These are phyloP conservation scores for Pristiophorus japonicus DNA, from an alignment of 2,113 vertebrate species.

Conservation along the genomic window DNA sequence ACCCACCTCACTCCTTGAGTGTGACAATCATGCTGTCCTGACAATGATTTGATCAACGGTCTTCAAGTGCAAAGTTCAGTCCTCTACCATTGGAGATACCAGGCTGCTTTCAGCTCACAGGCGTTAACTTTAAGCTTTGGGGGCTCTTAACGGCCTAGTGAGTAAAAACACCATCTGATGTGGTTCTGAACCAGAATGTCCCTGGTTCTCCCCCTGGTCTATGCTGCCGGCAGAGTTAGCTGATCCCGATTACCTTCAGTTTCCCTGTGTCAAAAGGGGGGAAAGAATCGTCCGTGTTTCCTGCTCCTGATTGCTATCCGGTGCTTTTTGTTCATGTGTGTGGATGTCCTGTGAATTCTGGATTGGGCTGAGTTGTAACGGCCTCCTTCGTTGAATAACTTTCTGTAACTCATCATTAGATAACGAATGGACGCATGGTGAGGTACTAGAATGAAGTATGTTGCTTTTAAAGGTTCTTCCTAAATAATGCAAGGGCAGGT, in stretches of 20 bases:
- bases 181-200: not conserved
- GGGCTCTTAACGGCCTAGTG: not conserved
- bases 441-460: not conserved
- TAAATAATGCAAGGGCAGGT: too few species aligned
- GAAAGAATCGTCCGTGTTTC: not conserved
- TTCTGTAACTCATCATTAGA: not conserved
- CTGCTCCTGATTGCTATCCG: not conserved
- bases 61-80: not conserved
- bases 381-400: not conserved
- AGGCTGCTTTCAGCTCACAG: not conserved
- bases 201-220: not conserved
- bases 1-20: not conserved
- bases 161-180: not conserved
- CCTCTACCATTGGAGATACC: not conserved
- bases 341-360: not conserved
- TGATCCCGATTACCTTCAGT: not conserved
- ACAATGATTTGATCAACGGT: not conserved
- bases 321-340: not conserved
- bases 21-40: not conserved
- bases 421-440: not conserved
- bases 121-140: not conserved
- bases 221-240: too few species aligned
- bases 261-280: not conserved
- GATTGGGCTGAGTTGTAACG: not conserved
- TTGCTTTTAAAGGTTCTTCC: too few species aligned